phyloP scores from a whole-genome alignment of 2,888 invertebrate species.

The Chymomyza caudatula region DNA sequence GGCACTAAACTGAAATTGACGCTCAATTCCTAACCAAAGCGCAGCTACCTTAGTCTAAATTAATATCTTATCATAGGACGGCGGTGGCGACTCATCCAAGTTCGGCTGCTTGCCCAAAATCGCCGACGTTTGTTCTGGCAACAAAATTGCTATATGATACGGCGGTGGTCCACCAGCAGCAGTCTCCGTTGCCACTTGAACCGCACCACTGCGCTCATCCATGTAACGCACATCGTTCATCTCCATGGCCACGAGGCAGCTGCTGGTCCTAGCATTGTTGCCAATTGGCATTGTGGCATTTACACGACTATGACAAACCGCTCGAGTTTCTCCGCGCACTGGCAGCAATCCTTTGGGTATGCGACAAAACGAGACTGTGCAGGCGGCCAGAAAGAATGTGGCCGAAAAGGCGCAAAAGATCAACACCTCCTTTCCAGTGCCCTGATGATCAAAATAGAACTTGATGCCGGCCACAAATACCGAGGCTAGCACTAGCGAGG shows the following conservation, averaged over 20 bases:
- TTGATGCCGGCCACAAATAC: constrained; percentile 85
- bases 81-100: constrained; percentile 82
- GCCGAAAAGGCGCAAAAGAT: constrained; percentile 83
- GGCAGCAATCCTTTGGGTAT: constrained; percentile 77
- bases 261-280: constrained; percentile 12
- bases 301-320: constrained; percentile 49
- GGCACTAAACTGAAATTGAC: constrained; percentile 40
- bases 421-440: constrained; percentile 81
- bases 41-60: constrained; percentile 79
- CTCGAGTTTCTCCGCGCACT: constrained; percentile 51
- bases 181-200: constrained; percentile 30
- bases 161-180: constrained; percentile 82
- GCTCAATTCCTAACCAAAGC: constrained; percentile 49
- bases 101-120: constrained; percentile 56
- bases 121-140: constrained; percentile 80
- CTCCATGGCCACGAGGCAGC: constrained; percentile 45
- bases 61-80: constrained; percentile 87
- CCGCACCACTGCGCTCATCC: constrained; percentile 42
- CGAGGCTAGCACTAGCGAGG: constrained; percentile 84
- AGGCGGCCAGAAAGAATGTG: constrained; percentile 82
- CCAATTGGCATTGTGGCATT: constrained; percentile 11
- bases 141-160: constrained; percentile 89
- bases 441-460: constrained; percentile 85
- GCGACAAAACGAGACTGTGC: constrained; percentile 82
- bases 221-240: constrained; percentile 51